Evolutionary conservation across 2,797 vertebrate genomes (phyloP).

Genomic region (Pantherophis alleghaniensis): DNA sequence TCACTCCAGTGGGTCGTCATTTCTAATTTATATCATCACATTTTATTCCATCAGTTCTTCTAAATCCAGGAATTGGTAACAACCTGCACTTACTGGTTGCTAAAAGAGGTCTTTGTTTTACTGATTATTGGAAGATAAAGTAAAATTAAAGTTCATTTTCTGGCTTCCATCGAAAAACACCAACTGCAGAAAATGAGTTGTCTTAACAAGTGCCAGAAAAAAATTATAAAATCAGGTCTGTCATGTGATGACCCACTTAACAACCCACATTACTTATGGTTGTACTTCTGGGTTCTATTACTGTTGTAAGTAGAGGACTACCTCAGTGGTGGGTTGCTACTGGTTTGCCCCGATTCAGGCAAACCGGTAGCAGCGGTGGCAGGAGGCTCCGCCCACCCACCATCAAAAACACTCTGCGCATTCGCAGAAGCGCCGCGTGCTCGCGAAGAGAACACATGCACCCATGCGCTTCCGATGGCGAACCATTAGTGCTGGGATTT

Average conservation of each 20-base stretch:
- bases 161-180: not conserved
- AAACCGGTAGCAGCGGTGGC: no score
- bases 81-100: slow-evolving; percentile 45
- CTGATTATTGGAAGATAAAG: slow-evolving; percentile 27
- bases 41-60: slow-evolving; percentile 51
- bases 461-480: fast-evolving
- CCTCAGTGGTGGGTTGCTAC: not conserved
- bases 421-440: no score
- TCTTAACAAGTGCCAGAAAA: not conserved
- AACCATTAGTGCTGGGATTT: no score
- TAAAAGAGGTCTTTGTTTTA: slow-evolving; percentile 40
- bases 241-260: not conserved
- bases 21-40: slow-evolving; percentile 53
- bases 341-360: no score
- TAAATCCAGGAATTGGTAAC: slow-evolving; percentile 28
- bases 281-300: not conserved
- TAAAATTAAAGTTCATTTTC: not conserved
- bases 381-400: no score
- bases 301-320: not conserved
- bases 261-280: not conserved
- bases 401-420: no score
- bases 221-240: not conserved
- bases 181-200: not conserved
- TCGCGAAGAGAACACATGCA: fast-evolving
- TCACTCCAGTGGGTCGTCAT: slow-evolving; percentile 57